Conservation (phyloP, 2,113 vertebrate species). For the Nesoenas mayeri region DNA sequence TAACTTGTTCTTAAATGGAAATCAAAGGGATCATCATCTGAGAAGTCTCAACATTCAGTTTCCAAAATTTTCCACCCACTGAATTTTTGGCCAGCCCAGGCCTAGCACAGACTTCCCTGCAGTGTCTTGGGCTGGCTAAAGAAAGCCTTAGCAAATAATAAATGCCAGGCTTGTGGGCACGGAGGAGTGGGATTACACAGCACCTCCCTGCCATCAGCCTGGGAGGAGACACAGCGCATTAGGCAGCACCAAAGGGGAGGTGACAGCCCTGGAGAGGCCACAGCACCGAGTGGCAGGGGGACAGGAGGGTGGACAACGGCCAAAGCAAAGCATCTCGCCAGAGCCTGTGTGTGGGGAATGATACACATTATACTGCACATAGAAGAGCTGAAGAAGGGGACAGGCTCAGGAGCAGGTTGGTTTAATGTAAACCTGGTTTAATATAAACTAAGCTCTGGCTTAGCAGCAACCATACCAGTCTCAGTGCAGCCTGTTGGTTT, state of each 20-base stretch:
- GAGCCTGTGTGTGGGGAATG: rapidly evolving
- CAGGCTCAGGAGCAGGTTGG: background rate
- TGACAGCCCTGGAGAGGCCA: background rate
- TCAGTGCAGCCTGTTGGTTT: background rate
- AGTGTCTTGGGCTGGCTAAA: background rate
- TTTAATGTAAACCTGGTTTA: background rate
- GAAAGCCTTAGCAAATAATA: background rate
- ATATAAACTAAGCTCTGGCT: background rate
- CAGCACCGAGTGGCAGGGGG: background rate
- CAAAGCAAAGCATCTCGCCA: rapidly evolving
- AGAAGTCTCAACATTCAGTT: background rate
- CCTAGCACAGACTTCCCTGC: background rate
- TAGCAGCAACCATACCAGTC: background rate
- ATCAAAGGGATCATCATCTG: background rate
- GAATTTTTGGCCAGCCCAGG: background rate
- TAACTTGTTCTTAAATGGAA: background rate
- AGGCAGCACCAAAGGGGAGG: background rate
- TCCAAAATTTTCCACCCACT: constrained; percentile 6
- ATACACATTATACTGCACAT: too few species aligned
- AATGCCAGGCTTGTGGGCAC: background rate
- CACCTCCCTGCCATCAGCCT: background rate
- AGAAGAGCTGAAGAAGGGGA: background rate
- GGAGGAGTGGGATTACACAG: background rate
- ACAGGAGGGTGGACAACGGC: background rate
- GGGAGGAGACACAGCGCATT: background rate